These are phyloP conservation scores for Equus quagga DNA, from an alignment of 2,113 vertebrate genomes.

Conservation along the genomic window DNA sequence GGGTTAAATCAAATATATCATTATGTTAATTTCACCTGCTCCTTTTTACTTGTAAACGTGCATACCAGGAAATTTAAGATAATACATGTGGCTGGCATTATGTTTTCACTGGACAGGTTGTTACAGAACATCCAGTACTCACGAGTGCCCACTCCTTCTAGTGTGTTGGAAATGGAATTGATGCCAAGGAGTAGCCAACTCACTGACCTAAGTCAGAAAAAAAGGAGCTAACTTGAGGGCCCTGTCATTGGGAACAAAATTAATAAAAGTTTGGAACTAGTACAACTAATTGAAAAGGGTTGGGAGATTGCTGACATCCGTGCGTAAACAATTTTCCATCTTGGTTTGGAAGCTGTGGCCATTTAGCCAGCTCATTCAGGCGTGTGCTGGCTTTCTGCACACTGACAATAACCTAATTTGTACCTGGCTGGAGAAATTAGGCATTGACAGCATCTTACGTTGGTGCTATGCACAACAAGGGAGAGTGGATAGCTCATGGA, in stretches of 20 bases:
- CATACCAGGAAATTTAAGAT: too few relatives aligned
- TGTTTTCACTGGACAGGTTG: background rate
- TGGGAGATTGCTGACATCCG: background rate
- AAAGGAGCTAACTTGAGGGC: background rate
- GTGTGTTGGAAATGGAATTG: background rate
- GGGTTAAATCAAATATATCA: background rate
- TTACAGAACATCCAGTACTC: accelerated
- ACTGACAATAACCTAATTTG: background rate
- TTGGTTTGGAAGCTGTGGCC: background rate
- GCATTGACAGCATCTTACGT: accelerated
- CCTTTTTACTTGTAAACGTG: background rate
- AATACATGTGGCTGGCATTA: accelerated
- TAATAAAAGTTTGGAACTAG: background rate
- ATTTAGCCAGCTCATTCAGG: background rate
- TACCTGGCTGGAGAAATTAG: background rate
- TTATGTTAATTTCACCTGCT: background rate
- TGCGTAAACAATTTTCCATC: background rate
- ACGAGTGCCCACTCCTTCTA: background rate
- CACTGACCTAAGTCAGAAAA: background rate
- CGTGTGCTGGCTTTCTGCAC: background rate
- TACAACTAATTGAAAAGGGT: background rate
- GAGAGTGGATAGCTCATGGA: background rate
- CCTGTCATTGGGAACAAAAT: background rate
- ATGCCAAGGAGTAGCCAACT: accelerated
- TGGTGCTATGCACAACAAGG: accelerated